Conservation (phyloP, 1,140 invertebrate species). For the Orchestia grillus region DNA sequence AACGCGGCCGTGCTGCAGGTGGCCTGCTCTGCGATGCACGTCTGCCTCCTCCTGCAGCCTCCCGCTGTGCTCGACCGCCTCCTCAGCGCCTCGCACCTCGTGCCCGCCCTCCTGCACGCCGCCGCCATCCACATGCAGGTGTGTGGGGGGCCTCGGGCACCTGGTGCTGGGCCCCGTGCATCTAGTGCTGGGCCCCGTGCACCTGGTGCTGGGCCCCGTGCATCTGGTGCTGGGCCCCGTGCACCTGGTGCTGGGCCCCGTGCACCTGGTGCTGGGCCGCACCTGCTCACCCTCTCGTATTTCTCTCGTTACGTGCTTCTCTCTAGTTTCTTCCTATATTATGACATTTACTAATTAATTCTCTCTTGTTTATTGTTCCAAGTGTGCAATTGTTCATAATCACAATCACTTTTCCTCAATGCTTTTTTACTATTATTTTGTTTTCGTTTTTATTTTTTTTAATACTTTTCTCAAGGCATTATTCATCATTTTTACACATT, state of each 20-base stretch:
- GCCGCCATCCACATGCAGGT: background rate
- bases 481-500: too few species aligned
- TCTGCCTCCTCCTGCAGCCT: slow-evolving; percentile 3
- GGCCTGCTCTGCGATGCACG: slow-evolving; percentile 38
- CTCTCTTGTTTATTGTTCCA: background rate
- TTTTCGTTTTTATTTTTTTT: background rate
- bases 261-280: background rate
- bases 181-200: background rate
- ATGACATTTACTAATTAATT: background rate
- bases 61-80: background rate
- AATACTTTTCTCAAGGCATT: too few species aligned
- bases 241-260: background rate
- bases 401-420: background rate
- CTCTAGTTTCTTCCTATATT: background rate
- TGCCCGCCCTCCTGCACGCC: slow-evolving; percentile 25
- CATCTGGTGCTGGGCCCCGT: background rate
- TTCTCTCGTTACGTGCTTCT: background rate
- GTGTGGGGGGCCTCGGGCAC: background rate
- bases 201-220: slow-evolving; percentile 2
- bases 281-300: background rate
- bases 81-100: background rate
- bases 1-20: slow-evolving; percentile 34
- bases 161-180: too few species aligned
- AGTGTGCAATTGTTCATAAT: background rate
- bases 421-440: background rate